A percentile compares a stretch with the other conserved stretches of the same genome.
These are phyloP conservation scores for Microctenopoma lineatum DNA, from an alignment of 2,797 vertebrate species.

Conservation along the genomic window DNA sequence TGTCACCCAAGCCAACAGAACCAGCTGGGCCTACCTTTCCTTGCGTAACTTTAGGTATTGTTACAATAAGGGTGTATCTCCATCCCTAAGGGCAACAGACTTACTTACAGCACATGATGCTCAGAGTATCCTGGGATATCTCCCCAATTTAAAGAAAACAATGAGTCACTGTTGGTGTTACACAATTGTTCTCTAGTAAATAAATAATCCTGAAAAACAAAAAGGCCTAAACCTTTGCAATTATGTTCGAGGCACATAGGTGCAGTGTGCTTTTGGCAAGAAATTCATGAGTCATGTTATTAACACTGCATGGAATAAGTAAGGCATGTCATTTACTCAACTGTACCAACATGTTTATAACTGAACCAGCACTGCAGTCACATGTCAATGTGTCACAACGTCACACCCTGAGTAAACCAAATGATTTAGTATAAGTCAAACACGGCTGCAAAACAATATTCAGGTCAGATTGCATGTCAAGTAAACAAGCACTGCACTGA, in stretches of 20 bases:
- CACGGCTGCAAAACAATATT: not conserved
- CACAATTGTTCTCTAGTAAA: slow-evolving; percentile 40
- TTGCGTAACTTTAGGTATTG: slow-evolving; percentile 64
- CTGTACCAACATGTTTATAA: slow-evolving; percentile 40
- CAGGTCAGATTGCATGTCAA: not conserved
- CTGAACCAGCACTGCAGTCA: slow-evolving; percentile 19
- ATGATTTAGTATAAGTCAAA: not conserved
- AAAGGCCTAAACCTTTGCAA: slow-evolving; percentile 37
- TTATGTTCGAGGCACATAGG: slow-evolving; percentile 44
- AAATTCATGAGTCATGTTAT: slow-evolving; percentile 58
- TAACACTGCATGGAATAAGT: slow-evolving; percentile 22
- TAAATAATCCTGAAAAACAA: slow-evolving; percentile 43
- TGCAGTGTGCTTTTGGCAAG: slow-evolving; percentile 28
- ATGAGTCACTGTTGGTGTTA: slow-evolving; percentile 62
- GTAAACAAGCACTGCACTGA: not conserved
- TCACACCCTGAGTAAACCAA: slow-evolving; percentile 56
- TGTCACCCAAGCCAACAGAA: slow-evolving; percentile 63
- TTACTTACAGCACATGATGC: slow-evolving; percentile 44
- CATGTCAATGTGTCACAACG: slow-evolving; percentile 39
- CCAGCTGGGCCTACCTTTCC: slow-evolving; percentile 64
- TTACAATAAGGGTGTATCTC: slow-evolving; percentile 61
- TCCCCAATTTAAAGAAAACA: slow-evolving; percentile 46
- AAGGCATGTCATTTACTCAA: slow-evolving; percentile 22
- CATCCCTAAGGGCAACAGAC: slow-evolving; percentile 61
- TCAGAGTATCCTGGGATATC: slow-evolving; percentile 57